A percentile compares a stretch with the other conserved stretches of the same genome.
phyloP scores from a whole-genome alignment of 2,797 vertebrate species.

The Balearica regulorum region DNA sequence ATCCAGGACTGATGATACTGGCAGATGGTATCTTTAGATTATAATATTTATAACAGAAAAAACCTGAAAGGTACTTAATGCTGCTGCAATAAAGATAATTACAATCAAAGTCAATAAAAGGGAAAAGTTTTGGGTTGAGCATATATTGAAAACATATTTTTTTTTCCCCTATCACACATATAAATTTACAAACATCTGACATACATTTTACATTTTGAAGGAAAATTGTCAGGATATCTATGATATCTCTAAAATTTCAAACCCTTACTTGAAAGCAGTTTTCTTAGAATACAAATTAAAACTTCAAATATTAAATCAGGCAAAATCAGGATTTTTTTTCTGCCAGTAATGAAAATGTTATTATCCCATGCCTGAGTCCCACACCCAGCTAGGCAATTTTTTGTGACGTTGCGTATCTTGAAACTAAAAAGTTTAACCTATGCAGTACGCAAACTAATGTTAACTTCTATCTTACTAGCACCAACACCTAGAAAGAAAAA shows the following conservation, averaged over 20 bases:
- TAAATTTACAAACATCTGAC: not conserved
- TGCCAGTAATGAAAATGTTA: not conserved
- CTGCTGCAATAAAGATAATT: not conserved
- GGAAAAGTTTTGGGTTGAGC: not conserved
- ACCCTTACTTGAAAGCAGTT: not conserved
- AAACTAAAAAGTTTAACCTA: not conserved
- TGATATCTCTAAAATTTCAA: not conserved
- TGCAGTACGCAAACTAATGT: not conserved
- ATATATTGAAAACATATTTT: not conserved
- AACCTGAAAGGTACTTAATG: not conserved
- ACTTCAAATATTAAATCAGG: not conserved
- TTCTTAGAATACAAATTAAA: not conserved
- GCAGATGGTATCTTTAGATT: not conserved
- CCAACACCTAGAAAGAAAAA: not conserved
- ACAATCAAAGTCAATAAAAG: not conserved
- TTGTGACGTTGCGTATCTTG: fast-evolving
- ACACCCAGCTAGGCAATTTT: not conserved
- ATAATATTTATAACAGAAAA: not conserved
- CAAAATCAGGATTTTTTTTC: not conserved
- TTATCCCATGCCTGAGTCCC: not conserved
- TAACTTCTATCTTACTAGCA: not conserved
- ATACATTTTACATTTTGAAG: not conserved
- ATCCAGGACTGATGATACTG: not conserved
- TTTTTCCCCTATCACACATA: not conserved
- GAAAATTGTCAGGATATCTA: not conserved